Evolutionary conservation across 1,140 invertebrate genomes (phyloP).

Genomic region (Eulimnadia texana): DNA sequence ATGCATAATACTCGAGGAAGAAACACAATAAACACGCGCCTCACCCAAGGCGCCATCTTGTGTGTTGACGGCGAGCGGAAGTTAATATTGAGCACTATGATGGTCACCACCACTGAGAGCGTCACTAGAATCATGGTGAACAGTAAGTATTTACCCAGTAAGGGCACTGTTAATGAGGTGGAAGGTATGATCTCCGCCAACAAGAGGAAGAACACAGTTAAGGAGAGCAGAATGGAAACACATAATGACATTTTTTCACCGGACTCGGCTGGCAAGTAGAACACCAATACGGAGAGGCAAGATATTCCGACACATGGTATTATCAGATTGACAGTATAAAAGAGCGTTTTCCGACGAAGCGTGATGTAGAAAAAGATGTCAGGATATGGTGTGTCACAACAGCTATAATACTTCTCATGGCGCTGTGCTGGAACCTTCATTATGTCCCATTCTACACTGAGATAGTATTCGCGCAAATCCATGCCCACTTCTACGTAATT

Average conservation of each 20-base stretch:
- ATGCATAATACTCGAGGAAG: conserved; percentile 74
- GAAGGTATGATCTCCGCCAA: conserved; percentile 97
- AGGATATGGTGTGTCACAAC: conserved; percentile 65
- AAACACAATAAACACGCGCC: conserved; percentile 72
- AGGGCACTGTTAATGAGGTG: conserved; percentile 92
- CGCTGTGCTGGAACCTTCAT: conserved; percentile 58
- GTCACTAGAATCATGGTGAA: conserved; percentile 99
- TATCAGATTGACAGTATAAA: conserved; percentile 93
- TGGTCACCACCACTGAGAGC: conserved; percentile 92
- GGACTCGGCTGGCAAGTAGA: conserved; percentile 95
- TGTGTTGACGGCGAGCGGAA: conserved; percentile 95
- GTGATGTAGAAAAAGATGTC: conserved; percentile 98
- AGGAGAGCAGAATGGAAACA: conserved; percentile 93
- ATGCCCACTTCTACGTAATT: conserved; percentile 75
- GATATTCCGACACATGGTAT: conserved; percentile 93
- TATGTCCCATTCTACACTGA: conserved; percentile 86
- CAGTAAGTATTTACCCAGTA: conserved; percentile 94
- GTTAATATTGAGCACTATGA: conserved; percentile 95
- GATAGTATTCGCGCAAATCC: conserved; percentile 85
- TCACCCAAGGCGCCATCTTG: conserved; percentile 79
- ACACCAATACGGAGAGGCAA: conserved; percentile 93
- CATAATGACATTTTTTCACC: conserved; percentile 72
- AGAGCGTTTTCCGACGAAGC: conserved; percentile 85
- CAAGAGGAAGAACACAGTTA: conserved; percentile 97
- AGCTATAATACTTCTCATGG: conserved; percentile 79